A percentile compares a stretch with the other conserved stretches of the same genome.
These are phyloP conservation scores for Lycocorax pyrrhopterus DNA, from an alignment of 2,113 vertebrate genomes.

Conservation along the genomic window DNA sequence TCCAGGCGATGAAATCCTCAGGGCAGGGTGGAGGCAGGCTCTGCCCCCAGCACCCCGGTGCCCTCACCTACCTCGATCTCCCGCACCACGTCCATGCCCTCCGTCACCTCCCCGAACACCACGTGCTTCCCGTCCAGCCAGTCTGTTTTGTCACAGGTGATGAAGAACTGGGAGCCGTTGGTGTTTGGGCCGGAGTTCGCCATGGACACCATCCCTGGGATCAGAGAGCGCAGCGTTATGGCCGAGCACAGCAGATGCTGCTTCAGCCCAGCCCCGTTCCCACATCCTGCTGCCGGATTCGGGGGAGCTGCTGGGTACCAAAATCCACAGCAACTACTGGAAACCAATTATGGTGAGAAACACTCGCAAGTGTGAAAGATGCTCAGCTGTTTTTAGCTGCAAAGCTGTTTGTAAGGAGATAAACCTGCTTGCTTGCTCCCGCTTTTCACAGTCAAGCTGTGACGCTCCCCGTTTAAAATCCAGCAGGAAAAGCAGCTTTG, in stretches of 20 bases:
- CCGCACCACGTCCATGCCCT: slow-evolving; percentile 89
- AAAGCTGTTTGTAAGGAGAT: not conserved
- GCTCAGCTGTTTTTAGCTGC: not conserved
- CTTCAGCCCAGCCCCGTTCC: not conserved
- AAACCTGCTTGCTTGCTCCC: not conserved
- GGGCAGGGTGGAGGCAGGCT: rapidly evolving
- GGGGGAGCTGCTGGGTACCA: not conserved
- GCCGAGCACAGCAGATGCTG: rapidly evolving
- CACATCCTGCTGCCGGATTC: rapidly evolving
- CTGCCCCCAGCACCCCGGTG: rapidly evolving
- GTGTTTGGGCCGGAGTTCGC: slow-evolving; percentile 90
- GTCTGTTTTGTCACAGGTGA: slow-evolving; percentile 91
- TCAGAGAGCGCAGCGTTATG: rapidly evolving
- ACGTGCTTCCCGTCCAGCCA: slow-evolving; percentile 94
- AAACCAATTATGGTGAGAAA: not conserved
- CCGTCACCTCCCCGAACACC: slow-evolving; percentile 92
- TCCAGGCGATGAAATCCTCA: rapidly evolving
- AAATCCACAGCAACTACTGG: not conserved
- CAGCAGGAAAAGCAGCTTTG: not conserved
- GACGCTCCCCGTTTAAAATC: not conserved
- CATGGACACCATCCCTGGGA: slow-evolving; percentile 86
- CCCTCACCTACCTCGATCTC: slow-evolving; percentile 83
- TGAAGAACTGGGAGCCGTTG: slow-evolving; percentile 94
- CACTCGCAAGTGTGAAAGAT: not conserved
- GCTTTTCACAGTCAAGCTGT: not conserved